phyloP scores from a whole-genome alignment of 2,113 vertebrate species.

The Orycteropus afer region DNA sequence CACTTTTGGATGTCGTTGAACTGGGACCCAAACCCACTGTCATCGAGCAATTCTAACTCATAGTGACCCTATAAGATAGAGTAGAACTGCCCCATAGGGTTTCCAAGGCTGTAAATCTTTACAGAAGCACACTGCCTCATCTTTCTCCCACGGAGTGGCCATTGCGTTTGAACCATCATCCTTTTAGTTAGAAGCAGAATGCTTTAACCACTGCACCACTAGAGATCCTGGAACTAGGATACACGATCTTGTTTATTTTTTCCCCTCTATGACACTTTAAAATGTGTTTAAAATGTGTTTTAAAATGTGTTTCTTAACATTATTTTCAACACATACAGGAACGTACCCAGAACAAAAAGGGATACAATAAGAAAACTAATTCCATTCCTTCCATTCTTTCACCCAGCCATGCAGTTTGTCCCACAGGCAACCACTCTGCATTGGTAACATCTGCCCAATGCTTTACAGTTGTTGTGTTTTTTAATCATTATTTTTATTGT shows the following conservation, averaged over 20 bases:
- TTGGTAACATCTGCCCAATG: not conserved
- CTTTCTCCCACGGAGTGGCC: too few species aligned
- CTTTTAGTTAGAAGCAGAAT: too few species aligned
- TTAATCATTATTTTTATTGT: constrained; percentile 6
- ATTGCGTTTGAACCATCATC: too few species aligned
- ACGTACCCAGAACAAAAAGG: not conserved
- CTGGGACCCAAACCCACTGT: too few species aligned
- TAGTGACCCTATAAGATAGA: too few species aligned
- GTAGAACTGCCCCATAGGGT: too few species aligned
- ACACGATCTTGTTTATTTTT: not conserved
- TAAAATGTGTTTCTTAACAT: not conserved
- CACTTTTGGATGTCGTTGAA: not conserved
- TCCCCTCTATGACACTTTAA: not conserved
- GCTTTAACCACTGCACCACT: too few species aligned
- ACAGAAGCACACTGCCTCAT: too few species aligned
- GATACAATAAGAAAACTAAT: not conserved
- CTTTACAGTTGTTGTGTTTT: not conserved
- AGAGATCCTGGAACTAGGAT: not conserved
- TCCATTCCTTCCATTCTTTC: not conserved
- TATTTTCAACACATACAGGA: not conserved
- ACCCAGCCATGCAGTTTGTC: not conserved
- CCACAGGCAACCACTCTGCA: not conserved
- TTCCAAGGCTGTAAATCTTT: too few species aligned
- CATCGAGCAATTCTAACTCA: too few species aligned
- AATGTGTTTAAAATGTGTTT: not conserved